A percentile compares a stretch with the other conserved stretches of the same genome.
Evolutionary conservation across 2,113 vertebrate genomes (phyloP).

Genomic region (Perca fluviatilis): DNA sequence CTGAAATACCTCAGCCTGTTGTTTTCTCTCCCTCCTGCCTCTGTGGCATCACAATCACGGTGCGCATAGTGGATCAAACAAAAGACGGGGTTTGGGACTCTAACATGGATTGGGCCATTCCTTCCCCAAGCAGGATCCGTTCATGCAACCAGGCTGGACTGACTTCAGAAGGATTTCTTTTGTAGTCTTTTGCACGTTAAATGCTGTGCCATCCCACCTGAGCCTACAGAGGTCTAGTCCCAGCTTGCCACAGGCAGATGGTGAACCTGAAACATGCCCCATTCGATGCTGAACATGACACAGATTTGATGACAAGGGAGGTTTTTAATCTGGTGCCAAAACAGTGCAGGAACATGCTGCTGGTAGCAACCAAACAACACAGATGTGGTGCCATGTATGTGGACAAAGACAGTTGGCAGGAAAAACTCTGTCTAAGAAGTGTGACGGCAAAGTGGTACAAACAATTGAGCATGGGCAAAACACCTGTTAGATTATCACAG

Average conservation of each 20-base stretch:
- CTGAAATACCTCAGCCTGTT: constrained; percentile 62
- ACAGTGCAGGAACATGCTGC: constrained; percentile 31
- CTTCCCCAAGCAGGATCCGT: constrained; percentile 8
- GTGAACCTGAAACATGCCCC: constrained; percentile 39
- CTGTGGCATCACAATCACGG: constrained; percentile 61
- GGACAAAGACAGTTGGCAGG: constrained; percentile 19
- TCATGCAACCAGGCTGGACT: constrained; percentile 23
- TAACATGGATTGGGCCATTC: constrained; percentile 31
- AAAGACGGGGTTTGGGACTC: constrained; percentile 46
- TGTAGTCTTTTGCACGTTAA: constrained; percentile 40
- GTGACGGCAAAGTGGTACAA: not conserved
- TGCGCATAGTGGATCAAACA: constrained; percentile 50
- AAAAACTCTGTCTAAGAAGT: not conserved
- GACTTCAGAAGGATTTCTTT: constrained; percentile 32
- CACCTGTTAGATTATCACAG: constrained; percentile 26
- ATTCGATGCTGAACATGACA: constrained; percentile 24
- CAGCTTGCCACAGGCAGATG: constrained; percentile 47
- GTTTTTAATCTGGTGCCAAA: constrained; percentile 49
- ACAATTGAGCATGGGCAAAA: not conserved
- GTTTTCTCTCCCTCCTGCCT: constrained; percentile 70
- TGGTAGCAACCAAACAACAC: constrained; percentile 42
- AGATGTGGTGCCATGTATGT: not conserved
- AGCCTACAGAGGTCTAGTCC: constrained; percentile 52
- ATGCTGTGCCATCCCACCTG: constrained; percentile 56
- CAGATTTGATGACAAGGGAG: constrained; percentile 22